Conservation (phyloP, 2,888 invertebrate genomes). For the Harpalus rufipes region DNA sequence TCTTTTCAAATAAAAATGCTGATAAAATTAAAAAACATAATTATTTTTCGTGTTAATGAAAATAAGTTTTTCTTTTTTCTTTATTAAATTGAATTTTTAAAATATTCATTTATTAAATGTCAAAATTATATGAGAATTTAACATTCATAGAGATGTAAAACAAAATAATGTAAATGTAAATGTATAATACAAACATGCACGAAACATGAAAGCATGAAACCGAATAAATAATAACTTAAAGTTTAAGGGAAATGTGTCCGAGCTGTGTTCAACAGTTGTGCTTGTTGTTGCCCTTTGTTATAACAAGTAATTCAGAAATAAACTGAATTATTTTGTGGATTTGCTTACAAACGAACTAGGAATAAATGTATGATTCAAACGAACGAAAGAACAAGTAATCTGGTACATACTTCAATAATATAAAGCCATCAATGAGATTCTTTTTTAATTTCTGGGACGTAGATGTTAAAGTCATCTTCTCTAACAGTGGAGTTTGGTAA, state of each 20-base stretch:
- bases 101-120: not conserved
- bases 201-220: not conserved
- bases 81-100: not conserved
- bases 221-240: conserved; percentile 9
- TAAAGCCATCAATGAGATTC: no score
- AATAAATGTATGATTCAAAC: no score
- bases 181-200: not conserved
- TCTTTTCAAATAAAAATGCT: no score
- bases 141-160: not conserved
- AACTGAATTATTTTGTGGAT: not conserved
- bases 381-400: no score
- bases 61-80: not conserved
- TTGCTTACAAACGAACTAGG: no score
- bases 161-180: not conserved
- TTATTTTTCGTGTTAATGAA: not conserved
- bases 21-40: not conserved
- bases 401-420: no score
- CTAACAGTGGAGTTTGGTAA: no score
- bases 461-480: no score
- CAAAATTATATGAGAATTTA: not conserved
- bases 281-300: not conserved
- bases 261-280: conserved; percentile 10
- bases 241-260: not conserved
- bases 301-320: not conserved
- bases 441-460: no score